Evolutionary conservation across 1,140 invertebrate genomes (phyloP).

Genomic region (Drosophila pectinifera): DNA sequence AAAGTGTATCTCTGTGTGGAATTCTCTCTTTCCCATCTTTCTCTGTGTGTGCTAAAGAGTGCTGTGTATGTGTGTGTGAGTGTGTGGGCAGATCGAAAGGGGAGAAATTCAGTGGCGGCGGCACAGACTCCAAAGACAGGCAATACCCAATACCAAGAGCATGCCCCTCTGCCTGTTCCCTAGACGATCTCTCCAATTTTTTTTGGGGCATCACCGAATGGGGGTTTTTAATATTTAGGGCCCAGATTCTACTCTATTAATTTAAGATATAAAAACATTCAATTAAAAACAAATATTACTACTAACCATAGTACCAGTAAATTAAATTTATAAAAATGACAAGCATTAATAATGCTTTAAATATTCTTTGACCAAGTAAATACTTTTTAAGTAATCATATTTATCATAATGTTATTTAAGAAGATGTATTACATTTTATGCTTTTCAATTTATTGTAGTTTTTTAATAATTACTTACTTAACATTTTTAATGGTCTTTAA

Average conservation of each 20-base stretch:
- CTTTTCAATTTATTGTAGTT: background rate
- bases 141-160: constrained; percentile 20
- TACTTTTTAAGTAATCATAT: too few species aligned
- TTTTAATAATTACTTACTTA: background rate
- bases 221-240: background rate
- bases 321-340: too few species aligned
- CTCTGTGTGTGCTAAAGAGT: constrained; percentile 3
- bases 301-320: too few species aligned
- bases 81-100: constrained; percentile 41
- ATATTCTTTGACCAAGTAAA: too few species aligned
- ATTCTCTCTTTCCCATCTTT: constrained; percentile 16
- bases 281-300: background rate
- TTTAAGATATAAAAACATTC: background rate
- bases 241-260: too few species aligned
- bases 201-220: constrained; percentile 18
- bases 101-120: constrained; percentile 44
- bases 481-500: background rate
- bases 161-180: constrained; percentile 6
- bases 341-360: too few species aligned
- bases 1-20: constrained; percentile 30
- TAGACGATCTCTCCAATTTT: constrained; percentile 32
- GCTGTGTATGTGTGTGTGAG: constrained; percentile 15
- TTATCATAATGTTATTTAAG: too few species aligned
- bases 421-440: too few species aligned
- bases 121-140: constrained; percentile 40